A percentile compares a stretch with the other conserved stretches of the same genome.
Conservation (phyloP, 1,140 invertebrate genomes). For the Bombyx mandarina region DNA sequence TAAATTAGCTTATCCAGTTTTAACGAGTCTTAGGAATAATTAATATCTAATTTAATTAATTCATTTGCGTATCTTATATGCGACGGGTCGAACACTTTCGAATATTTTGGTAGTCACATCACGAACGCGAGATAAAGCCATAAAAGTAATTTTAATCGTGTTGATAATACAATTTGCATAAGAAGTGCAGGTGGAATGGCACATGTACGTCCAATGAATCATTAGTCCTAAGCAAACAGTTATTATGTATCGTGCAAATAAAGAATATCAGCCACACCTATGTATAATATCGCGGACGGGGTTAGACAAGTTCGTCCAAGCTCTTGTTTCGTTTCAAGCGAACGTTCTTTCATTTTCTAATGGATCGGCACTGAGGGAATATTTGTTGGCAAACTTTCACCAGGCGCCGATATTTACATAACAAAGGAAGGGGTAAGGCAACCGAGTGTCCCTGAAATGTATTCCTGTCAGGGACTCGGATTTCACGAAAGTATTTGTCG, state of each 20-base stretch:
- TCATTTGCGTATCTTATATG: too few species aligned
- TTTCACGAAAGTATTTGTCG: slow-evolving; percentile 47
- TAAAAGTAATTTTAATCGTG: too few species aligned
- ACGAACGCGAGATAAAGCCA: too few species aligned
- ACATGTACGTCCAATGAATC: slow-evolving; percentile 23
- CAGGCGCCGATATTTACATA: slow-evolving; percentile 55
- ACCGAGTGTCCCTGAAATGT: slow-evolving; percentile 41
- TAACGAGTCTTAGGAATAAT: too few species aligned
- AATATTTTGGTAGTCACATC: too few species aligned
- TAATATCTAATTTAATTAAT: too few species aligned
- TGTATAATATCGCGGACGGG: slow-evolving; percentile 24
- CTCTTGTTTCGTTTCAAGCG: slow-evolving; percentile 38
- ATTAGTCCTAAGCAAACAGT: slow-evolving; percentile 52
- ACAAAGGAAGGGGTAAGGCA: slow-evolving; percentile 48
- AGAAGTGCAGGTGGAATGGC: too few species aligned
- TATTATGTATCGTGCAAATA: slow-evolving; percentile 25
- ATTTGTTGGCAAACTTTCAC: slow-evolving; percentile 47
- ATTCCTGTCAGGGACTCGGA: slow-evolving; percentile 44
- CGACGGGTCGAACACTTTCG: too few species aligned
- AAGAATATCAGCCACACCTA: slow-evolving; percentile 22
- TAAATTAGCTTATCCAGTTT: too few species aligned
- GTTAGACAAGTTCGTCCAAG: slow-evolving; percentile 12
- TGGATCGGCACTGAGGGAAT: slow-evolving; percentile 46
- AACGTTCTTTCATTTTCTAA: slow-evolving; percentile 58
- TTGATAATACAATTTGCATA: too few species aligned